phyloP scores from a whole-genome alignment of 2,888 invertebrate genomes.

The Scaptomyza caliginosa region DNA sequence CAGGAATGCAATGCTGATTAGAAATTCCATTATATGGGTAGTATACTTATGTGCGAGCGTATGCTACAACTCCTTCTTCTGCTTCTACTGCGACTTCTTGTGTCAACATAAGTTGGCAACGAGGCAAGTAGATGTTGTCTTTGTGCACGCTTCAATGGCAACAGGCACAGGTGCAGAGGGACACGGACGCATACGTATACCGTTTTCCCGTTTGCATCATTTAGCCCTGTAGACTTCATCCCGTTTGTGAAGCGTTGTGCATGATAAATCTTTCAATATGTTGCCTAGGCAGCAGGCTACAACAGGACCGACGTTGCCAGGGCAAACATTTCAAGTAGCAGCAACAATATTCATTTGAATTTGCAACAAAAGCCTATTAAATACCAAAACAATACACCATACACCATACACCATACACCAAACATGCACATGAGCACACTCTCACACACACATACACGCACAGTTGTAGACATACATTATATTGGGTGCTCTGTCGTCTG shows the following conservation, averaged over 20 bases:
- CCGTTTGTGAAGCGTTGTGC: conserved; percentile 27
- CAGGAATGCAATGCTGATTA: conserved; percentile 56
- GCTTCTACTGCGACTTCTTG: conserved; percentile 3
- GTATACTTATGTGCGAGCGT: conserved; percentile 53
- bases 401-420: conserved; percentile 49
- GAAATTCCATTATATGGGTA: conserved; percentile 76
- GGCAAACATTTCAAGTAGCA: conserved; percentile 54
- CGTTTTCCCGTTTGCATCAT: conserved; percentile 40
- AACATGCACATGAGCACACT: background rate
- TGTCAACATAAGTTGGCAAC: conserved; percentile 63
- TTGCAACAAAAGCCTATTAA: conserved; percentile 71
- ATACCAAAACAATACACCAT: conserved; percentile 65
- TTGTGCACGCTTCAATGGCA: conserved; percentile 50
- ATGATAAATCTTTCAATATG: conserved; percentile 70
- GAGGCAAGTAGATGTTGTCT: conserved; percentile 42
- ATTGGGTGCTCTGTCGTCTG: conserved; percentile 31
- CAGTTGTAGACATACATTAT: conserved; percentile 25
- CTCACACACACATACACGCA: conserved; percentile 24
- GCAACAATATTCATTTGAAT: conserved; percentile 67
- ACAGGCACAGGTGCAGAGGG: conserved; percentile 24
- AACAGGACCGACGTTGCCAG: conserved; percentile 9
- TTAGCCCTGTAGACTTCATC: conserved; percentile 20
- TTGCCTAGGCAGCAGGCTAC: conserved; percentile 31
- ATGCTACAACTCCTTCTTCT: background rate
- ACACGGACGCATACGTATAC: conserved; percentile 6